Base-by-base conservation (phyloP, 2,797 vertebrate species). In the Masticophis lateralis region DNA sequence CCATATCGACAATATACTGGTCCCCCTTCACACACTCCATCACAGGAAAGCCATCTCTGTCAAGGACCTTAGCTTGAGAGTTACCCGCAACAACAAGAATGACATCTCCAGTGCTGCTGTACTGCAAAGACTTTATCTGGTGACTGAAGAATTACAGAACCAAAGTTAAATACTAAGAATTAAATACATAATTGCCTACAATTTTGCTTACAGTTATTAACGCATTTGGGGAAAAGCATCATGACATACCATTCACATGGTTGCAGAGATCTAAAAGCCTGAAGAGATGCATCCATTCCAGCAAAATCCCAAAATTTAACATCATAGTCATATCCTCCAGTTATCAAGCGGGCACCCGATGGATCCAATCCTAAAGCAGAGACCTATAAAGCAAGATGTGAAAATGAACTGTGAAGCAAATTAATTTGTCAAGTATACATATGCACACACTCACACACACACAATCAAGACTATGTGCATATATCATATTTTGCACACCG, bases 1-100 rank as follows among this genome's bases (percentile, higher is more conserved):
- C 99, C 99, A 99, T 99, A 96, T 99, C 99, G 95, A 99, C 99
- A 37, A 99, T 99, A 96, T 99, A 99, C 90, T 99, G 99, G 97
- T 99, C 99, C 96, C 99, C 99, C 95, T 99, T 99, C 89, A 98
- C 97, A 96, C 99, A 99, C 94, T 99, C 99, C 98, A 99, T 98
- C 61, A 99, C 99, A 27, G 98, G 99, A 97, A 99, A 99, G 90
- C 99, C 99, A 92, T 99, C 99, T 90, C 99, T 98, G 97, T 99
- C 99, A 96, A 99, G 97, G 90, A 99, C 99, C 96, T 99, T 99
- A 92, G 99, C 99, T 95, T 99, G 99, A 53, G 99, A 98, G 61
- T 99, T 99, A 79, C 99, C 99, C 32, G 99, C 99, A 55, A 99
- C 98, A 83, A 99, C 99, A 1, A 99, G 98, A 97, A 99, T 98